Conservation (phyloP, 1,140 invertebrate genomes). For the Chrysopa pallens region DNA sequence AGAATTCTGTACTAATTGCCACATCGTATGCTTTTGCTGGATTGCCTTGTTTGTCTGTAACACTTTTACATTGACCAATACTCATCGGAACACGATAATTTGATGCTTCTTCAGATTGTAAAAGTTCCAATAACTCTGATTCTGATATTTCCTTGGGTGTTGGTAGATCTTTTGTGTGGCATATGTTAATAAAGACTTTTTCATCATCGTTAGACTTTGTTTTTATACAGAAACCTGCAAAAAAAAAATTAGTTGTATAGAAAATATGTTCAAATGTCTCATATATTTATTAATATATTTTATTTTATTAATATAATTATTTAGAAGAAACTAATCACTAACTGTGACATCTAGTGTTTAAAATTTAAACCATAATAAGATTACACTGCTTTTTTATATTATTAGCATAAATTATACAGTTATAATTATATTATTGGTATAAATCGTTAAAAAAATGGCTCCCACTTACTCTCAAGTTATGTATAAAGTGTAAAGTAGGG, state of each 20-base stretch:
- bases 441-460: too few species aligned
- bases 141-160: slow-evolving; percentile 63
- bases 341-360: too few species aligned
- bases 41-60: slow-evolving; percentile 56
- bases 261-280: neutral
- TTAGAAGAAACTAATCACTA: too few species aligned
- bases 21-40: slow-evolving; percentile 57
- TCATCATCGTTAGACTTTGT: slow-evolving; percentile 34
- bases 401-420: too few species aligned
- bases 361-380: too few species aligned
- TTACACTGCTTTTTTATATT: too few species aligned
- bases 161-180: slow-evolving; percentile 55
- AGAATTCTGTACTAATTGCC: slow-evolving; percentile 54
- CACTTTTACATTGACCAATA: slow-evolving; percentile 58
- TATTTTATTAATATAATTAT: too few species aligned
- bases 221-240: slow-evolving; percentile 69
- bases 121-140: slow-evolving; percentile 46
- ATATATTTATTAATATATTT: too few species aligned
- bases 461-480: too few species aligned
- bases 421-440: too few species aligned
- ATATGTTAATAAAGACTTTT: slow-evolving; percentile 69
- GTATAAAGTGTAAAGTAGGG: too few species aligned
- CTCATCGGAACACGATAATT: slow-evolving; percentile 73
- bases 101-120: slow-evolving; percentile 49
- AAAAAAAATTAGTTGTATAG: neutral